phyloP scores from a whole-genome alignment of 2,113 vertebrate genomes.

The Rafetus swinhoei region DNA sequence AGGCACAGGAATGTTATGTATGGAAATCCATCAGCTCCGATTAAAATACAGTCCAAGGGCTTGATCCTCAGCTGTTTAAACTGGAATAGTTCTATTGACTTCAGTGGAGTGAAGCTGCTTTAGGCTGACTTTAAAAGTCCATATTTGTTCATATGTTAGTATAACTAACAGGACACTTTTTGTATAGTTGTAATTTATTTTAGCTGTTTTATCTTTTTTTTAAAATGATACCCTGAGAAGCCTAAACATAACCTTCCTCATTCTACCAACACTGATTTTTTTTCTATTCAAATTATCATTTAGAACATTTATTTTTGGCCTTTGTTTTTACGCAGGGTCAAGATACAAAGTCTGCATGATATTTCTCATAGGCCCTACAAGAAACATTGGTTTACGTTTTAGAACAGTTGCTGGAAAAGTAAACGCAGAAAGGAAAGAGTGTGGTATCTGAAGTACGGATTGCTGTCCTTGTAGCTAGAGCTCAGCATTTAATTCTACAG shows the following conservation, averaged over 20 bases:
- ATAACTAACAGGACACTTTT: background rate
- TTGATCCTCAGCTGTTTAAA: background rate
- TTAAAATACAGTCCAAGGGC: background rate
- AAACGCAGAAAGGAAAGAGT: constrained; percentile 20
- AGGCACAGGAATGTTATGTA: background rate
- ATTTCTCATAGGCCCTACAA: constrained; percentile 13
- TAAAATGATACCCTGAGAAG: constrained; percentile 26
- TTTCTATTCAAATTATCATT: constrained; percentile 1
- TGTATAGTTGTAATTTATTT: constrained; percentile 17
- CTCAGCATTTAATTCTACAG: background rate
- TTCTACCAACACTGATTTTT: constrained; percentile 22
- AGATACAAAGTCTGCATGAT: constrained; percentile 23
- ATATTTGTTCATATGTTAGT: constrained; percentile 1
- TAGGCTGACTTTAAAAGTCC: background rate
- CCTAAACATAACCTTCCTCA: constrained; percentile 12
- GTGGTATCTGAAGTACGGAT: background rate
- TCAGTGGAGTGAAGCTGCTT: background rate
- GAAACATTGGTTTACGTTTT: background rate
- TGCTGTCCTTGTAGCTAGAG: background rate
- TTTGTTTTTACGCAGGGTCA: constrained; percentile 46
- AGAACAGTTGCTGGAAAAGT: background rate
- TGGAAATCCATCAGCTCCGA: background rate
- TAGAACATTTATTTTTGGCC: constrained; percentile 50
- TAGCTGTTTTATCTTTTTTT: background rate
- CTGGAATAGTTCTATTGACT: background rate